Conservation (phyloP, 1,140 invertebrate genomes). For the Linepithema humile region DNA sequence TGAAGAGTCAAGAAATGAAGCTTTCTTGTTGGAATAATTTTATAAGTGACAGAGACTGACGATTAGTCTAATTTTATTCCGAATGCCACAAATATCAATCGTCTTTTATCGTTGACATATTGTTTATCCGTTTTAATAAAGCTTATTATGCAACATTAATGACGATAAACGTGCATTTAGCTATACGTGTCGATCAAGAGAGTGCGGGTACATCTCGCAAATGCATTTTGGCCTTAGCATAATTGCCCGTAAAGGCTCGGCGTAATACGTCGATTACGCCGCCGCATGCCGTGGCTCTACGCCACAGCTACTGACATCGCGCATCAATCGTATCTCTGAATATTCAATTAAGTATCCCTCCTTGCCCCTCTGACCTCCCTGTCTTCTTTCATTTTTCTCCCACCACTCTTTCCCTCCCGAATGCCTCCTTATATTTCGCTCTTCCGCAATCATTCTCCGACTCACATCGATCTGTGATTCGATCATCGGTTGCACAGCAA, state of each 20-base stretch:
- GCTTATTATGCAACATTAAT: neutral
- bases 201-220: neutral
- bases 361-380: constrained; percentile 6
- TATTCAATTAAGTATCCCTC: constrained; percentile 68
- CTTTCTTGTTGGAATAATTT: too few species aligned
- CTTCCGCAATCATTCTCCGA: constrained; percentile 28
- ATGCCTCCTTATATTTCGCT: constrained; percentile 13
- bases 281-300: constrained; percentile 23
- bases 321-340: constrained; percentile 65
- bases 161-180: neutral
- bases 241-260: constrained; percentile 54
- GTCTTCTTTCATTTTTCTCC: constrained; percentile 39
- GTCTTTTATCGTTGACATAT: neutral
- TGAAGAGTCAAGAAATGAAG: too few species aligned
- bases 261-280: constrained; percentile 50
- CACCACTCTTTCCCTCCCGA: neutral
- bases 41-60: neutral
- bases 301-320: constrained; percentile 57
- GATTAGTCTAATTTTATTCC: neutral
- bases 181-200: constrained; percentile 13
- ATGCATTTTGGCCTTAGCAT: constrained; percentile 42
- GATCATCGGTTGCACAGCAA: constrained; percentile 15
- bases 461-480: constrained; percentile 7
- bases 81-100: too few species aligned
- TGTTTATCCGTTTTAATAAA: neutral